Conservation (phyloP, 2,888 invertebrate species). For the Xanthorhoe spadicearia region DNA sequence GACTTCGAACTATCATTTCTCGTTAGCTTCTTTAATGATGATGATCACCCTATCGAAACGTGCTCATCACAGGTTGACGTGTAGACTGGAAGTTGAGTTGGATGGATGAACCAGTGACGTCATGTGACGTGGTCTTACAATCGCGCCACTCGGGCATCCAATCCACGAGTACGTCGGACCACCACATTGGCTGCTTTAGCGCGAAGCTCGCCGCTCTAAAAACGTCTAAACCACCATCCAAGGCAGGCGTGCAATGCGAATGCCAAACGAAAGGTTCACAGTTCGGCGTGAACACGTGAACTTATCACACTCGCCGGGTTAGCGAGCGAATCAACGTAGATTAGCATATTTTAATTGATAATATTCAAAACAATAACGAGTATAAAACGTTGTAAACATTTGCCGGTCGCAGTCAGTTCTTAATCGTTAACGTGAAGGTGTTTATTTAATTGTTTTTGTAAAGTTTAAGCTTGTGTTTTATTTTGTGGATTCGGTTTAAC, state of each 20-base stretch:
- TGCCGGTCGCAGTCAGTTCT: constrained; percentile 34
- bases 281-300: constrained; percentile 63
- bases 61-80: background rate
- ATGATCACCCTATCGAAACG: constrained; percentile 3
- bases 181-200: constrained; percentile 33
- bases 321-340: constrained; percentile 35
- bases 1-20: background rate
- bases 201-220: constrained; percentile 30
- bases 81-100: constrained; percentile 4
- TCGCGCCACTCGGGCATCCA: constrained; percentile 78
- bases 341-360: constrained; percentile 27
- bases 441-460: constrained; percentile 15
- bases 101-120: constrained; percentile 38
- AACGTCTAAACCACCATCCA: constrained; percentile 47
- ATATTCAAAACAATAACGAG: constrained; percentile 17
- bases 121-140: constrained; percentile 72
- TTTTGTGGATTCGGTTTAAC: constrained; percentile 6
- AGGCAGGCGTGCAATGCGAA: constrained; percentile 39
- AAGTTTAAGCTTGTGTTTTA: constrained; percentile 2
- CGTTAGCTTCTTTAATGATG: background rate
- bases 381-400: constrained; percentile 42
- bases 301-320: constrained; percentile 47
- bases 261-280: constrained; percentile 51
- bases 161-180: constrained; percentile 56
- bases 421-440: constrained; percentile 21